Percentiles rank a stretch among this genome's conserved stretches.
Evolutionary conservation across 2,888 invertebrate species (phyloP).

Genomic region (Cephalotes varians): DNA sequence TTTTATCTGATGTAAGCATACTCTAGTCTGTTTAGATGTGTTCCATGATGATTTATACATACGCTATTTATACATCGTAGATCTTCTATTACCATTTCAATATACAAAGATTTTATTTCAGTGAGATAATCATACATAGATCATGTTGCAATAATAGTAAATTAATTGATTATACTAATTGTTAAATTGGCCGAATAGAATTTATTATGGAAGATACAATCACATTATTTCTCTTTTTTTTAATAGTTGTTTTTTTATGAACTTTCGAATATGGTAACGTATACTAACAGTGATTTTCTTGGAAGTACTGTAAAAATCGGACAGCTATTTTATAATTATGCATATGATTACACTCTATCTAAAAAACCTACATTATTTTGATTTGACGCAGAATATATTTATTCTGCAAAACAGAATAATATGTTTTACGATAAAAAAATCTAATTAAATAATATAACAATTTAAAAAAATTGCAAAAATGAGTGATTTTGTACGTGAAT

Average conservation of each 20-base stretch:
- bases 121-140: constrained; percentile 56
- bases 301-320: constrained; percentile 16
- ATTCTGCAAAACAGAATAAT: constrained; percentile 15
- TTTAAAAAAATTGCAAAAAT: constrained; percentile 42
- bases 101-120: constrained; percentile 67
- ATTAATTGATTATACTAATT: constrained; percentile 54
- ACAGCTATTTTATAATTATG: constrained; percentile 35
- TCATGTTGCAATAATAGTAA: constrained; percentile 41
- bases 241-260: constrained; percentile 40
- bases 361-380: constrained; percentile 20
- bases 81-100: constrained; percentile 52
- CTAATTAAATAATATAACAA: constrained; percentile 45
- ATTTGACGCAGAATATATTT: constrained; percentile 19
- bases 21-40: constrained; percentile 60
- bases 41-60: constrained; percentile 61
- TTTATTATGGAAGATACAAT: constrained; percentile 58
- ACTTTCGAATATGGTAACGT: constrained; percentile 41
- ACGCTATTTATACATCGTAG: constrained; percentile 58
- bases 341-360: constrained; percentile 16
- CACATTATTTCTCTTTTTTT: constrained; percentile 61
- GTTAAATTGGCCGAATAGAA: constrained; percentile 55
- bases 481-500: constrained; percentile 64
- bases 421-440: constrained; percentile 60
- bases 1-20: constrained; percentile 64
- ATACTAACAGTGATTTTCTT: constrained; percentile 28